phyloP scores from a whole-genome alignment of 1,140 invertebrate species.

The Macrostomum lignano region DNA sequence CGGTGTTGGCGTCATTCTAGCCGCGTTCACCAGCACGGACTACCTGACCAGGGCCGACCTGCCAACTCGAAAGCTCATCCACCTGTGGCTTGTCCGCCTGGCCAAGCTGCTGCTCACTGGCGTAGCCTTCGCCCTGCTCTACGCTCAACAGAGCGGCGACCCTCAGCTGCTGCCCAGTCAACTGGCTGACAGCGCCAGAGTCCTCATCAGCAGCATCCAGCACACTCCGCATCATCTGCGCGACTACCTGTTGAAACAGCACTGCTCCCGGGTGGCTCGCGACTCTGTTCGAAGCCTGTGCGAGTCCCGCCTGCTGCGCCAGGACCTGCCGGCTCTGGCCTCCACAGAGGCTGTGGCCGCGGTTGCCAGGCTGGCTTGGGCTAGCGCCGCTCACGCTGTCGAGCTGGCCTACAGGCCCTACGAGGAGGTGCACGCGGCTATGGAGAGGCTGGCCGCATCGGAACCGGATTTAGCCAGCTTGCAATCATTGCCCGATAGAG shows the following conservation, averaged over 20 bases:
- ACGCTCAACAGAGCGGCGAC: slow-evolving; percentile 17
- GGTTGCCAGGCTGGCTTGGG: slow-evolving; percentile 2
- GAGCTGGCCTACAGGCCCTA: slow-evolving; percentile 5
- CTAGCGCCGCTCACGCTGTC: neutral
- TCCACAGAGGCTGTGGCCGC: slow-evolving; percentile 1
- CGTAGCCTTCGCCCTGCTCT: slow-evolving; percentile 35
- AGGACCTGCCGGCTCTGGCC: slow-evolving; percentile 6
- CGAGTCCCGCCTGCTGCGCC: slow-evolving; percentile 2
- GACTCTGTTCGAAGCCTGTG: slow-evolving; percentile 1
- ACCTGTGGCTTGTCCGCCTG: slow-evolving; percentile 10
- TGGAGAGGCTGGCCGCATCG: slow-evolving; percentile 34
- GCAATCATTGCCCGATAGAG: too few relatives aligned
- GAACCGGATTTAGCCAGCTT: too few relatives aligned
- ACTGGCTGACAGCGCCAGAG: slow-evolving; percentile 30
- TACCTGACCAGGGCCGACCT: slow-evolving; percentile 52
- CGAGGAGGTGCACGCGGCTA: slow-evolving; percentile 11
- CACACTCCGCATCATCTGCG: slow-evolving; percentile 40
- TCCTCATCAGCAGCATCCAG: slow-evolving; percentile 38
- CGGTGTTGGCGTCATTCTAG: slow-evolving; percentile 45
- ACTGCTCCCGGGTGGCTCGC: slow-evolving; percentile 17
- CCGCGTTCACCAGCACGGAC: slow-evolving; percentile 57
- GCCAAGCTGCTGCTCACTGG: slow-evolving; percentile 54
- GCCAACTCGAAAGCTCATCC: slow-evolving; percentile 46
- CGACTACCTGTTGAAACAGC: slow-evolving; percentile 40
- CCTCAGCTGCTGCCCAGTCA: slow-evolving; percentile 10